Evolutionary conservation across 2,797 vertebrate genomes (phyloP).

Genomic region (Poeciliopsis gracilis): DNA sequence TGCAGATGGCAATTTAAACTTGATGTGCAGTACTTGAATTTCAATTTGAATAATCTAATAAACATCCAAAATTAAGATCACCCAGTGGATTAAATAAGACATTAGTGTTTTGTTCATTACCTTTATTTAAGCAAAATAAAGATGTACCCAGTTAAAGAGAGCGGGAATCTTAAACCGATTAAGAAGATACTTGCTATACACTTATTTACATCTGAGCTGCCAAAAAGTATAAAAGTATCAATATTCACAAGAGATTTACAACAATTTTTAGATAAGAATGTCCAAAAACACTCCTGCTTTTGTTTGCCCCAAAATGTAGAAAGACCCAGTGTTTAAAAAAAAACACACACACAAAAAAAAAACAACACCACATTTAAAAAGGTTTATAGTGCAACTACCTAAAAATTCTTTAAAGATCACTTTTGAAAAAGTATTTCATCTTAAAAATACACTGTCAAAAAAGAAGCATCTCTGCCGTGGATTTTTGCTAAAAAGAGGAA

Average conservation of each 20-base stretch:
- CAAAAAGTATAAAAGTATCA: conserved; percentile 88
- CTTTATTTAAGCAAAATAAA: conserved; percentile 72
- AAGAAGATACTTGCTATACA: conserved; percentile 91
- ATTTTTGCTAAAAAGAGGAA: conserved; percentile 80
- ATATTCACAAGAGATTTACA: conserved; percentile 92
- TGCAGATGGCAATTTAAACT: conserved; percentile 49
- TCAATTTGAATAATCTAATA: conserved; percentile 36
- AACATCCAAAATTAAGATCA: conserved; percentile 39
- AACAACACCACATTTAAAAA: conserved; percentile 59
- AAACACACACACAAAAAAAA: conserved; percentile 70
- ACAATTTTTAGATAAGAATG: conserved; percentile 85
- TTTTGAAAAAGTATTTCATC: conserved; percentile 77
- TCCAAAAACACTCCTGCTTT: conserved; percentile 82
- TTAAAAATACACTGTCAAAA: conserved; percentile 70
- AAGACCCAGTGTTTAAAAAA: conserved; percentile 86
- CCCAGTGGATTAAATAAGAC: conserved; percentile 66
- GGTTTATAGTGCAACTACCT: conserved; percentile 87
- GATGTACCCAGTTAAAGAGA: conserved; percentile 82
- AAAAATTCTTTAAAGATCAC: conserved; percentile 62
- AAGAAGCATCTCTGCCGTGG: conserved; percentile 78
- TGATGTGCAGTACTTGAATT: conserved; percentile 51
- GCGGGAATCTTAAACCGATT: conserved; percentile 80
- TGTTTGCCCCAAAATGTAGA: conserved; percentile 80
- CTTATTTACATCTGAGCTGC: conserved; percentile 98
- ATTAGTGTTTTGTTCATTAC: conserved; percentile 71